Evolutionary conservation across 2,113 vertebrate species (phyloP).

Genomic region (Galbula dea): DNA sequence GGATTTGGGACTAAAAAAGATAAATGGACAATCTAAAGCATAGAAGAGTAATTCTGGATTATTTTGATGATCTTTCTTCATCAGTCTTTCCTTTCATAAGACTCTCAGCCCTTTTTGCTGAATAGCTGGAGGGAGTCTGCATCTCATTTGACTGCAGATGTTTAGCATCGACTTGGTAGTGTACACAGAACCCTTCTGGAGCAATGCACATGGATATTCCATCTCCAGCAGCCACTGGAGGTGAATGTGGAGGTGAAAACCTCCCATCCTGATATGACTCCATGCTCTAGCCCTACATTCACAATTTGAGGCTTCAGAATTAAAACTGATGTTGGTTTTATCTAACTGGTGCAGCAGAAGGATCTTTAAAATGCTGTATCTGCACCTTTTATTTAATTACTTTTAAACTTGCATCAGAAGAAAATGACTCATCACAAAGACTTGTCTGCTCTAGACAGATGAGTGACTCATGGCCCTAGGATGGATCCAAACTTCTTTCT

Average conservation of each 20-base stretch:
- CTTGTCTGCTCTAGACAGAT: background rate
- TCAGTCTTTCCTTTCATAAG: background rate
- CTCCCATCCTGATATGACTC: background rate
- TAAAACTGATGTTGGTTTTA: background rate
- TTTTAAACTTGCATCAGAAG: constrained; percentile 9
- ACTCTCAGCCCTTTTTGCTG: background rate
- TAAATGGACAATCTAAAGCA: background rate
- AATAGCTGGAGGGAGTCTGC: background rate
- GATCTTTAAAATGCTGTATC: background rate
- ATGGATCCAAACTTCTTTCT: background rate
- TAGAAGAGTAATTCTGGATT: background rate
- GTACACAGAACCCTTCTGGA: background rate
- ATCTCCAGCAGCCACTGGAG: background rate
- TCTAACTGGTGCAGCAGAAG: background rate
- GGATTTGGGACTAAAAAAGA: background rate
- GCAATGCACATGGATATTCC: background rate
- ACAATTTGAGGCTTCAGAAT: background rate
- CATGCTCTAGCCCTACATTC: background rate
- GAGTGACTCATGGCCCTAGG: background rate
- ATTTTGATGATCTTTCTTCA: background rate
- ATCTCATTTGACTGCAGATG: background rate
- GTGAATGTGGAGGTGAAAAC: background rate
- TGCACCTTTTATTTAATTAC: constrained; percentile 11
- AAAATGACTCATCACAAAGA: constrained; percentile 16
- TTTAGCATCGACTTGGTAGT: background rate